These are phyloP conservation scores for Knipowitschia caucasica DNA, from an alignment of 2,797 vertebrate genomes.

Conservation along the genomic window DNA sequence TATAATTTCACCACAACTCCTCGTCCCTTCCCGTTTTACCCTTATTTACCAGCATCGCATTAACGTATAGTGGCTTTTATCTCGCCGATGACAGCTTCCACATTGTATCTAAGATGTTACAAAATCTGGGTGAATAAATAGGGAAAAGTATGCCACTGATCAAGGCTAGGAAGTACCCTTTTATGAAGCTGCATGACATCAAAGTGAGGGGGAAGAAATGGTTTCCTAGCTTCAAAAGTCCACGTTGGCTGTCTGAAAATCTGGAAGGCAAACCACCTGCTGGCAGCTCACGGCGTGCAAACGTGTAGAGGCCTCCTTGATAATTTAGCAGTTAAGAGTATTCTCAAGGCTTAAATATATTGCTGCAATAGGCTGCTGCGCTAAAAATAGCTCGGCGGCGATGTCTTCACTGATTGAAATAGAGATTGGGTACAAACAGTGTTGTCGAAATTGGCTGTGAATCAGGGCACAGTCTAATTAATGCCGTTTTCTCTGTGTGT, in stretches of 20 bases:
- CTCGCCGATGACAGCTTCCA: constrained; percentile 30
- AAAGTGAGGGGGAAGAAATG: constrained; percentile 39
- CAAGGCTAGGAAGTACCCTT: constrained; percentile 50
- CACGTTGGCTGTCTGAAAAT: constrained; percentile 34
- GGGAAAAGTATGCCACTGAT: constrained; percentile 37
- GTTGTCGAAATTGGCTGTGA: constrained; percentile 25
- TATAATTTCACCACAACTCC: not conserved
- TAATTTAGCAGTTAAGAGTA: constrained; percentile 51
- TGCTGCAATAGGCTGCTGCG: constrained; percentile 19
- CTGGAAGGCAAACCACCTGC: constrained; percentile 58
- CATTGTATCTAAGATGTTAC: constrained; percentile 43
- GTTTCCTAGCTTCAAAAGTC: constrained; percentile 50
- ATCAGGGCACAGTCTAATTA: constrained; percentile 39
- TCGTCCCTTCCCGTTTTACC: not conserved
- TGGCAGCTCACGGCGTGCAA: constrained; percentile 40
- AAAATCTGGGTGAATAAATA: constrained; percentile 55
- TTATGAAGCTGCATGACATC: constrained; percentile 52
- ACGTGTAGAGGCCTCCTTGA: constrained; percentile 36
- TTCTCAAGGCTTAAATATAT: constrained; percentile 53
- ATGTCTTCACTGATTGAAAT: constrained; percentile 16
- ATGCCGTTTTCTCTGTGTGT: constrained; percentile 11
- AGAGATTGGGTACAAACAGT: constrained; percentile 12
- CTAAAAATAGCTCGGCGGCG: constrained; percentile 42
- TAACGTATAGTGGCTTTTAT: constrained; percentile 25
- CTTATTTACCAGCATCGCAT: constrained; percentile 1